Base-by-base conservation (phyloP, 2,113 vertebrate species). In the Oryzias woworae region DNA sequence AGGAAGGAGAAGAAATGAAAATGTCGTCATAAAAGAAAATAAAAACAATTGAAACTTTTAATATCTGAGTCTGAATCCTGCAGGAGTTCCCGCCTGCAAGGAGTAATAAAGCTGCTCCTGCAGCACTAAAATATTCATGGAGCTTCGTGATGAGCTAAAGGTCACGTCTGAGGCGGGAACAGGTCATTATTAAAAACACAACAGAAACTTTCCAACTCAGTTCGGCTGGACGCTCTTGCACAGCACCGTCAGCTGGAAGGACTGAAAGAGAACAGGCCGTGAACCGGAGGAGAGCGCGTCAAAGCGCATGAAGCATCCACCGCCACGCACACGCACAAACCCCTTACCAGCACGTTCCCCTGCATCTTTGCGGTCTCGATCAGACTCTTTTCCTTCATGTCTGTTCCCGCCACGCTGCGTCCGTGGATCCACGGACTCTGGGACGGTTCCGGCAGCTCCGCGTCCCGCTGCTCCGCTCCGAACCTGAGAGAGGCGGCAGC, bases 351-450 rank as follows among this genome's bases (percentile, higher is more conserved):
- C 43, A 98, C 71, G 89, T 98, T 96, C 3, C 96, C 97, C 82
- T 98, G 95, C 96, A 98, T 98, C 75, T 97, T 96, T 0, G 94
- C 96, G 0, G 96, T 98, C 89, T 98, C 96, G 24, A 98, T 97
- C 86, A 98, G 94, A 56, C 89, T 93, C 88, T 94, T 96, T 66
- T 98, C 96, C 92, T 95, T 98, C 97, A 97, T 98, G 28, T 78
- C 89, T 45, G 44, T 2, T 6, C 24, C 66, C 14, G 23, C 55
- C 45, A 63, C 43, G 69, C 59, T 14, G 73, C 62, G 20, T 15
- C 48, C 53, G 44, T 90, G 90, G 85, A 88, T 66, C 70, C 83
- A 79, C 70, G 73, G 83, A 82, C 59, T 82, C 66, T 56, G 36
- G 14, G 42, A 53, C 59, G 44, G 78, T 68, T 44, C 62, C 66